Conservation (phyloP, 2,797 vertebrate species). For the Cirrhinus molitorella region DNA sequence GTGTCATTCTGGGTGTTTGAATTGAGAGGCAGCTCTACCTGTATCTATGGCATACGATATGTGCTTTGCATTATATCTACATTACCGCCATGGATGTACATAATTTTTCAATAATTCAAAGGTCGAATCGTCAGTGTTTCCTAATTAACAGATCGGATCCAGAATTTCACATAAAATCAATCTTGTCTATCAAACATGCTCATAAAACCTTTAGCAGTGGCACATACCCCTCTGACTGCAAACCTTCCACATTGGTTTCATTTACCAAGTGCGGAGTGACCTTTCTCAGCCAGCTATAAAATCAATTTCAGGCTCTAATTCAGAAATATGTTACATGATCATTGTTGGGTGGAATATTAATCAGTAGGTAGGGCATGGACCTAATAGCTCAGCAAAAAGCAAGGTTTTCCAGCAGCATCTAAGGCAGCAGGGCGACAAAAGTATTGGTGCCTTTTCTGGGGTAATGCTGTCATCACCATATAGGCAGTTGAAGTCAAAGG, state of each 20-base stretch:
- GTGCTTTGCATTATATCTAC: neutral
- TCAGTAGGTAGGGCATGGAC: slow-evolving; percentile 63
- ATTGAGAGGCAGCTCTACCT: neutral
- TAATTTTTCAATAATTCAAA: slow-evolving; percentile 8
- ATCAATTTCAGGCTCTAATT: slow-evolving; percentile 75
- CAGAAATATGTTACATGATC: slow-evolving; percentile 69
- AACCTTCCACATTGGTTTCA: slow-evolving; percentile 54
- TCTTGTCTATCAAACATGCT: slow-evolving; percentile 53
- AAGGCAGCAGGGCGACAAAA: neutral
- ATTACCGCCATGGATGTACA: neutral
- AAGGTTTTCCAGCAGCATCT: slow-evolving; percentile 56
- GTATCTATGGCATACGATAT: neutral
- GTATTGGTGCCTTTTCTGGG: neutral
- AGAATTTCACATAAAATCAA: slow-evolving; percentile 37
- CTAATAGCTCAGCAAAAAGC: slow-evolving; percentile 66
- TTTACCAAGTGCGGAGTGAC: slow-evolving; percentile 67
- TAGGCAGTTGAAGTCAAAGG: no score
- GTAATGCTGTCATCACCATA: neutral
- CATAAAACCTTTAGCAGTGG: slow-evolving; percentile 53
- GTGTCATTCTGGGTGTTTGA: no score
- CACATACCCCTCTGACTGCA: slow-evolving; percentile 39
- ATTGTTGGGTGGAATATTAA: slow-evolving; percentile 73
- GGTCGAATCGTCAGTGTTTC: neutral
- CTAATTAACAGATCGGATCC: slow-evolving; percentile 31
- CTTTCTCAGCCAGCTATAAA: slow-evolving; percentile 67